phyloP scores from a whole-genome alignment of 1,140 invertebrate genomes.

The Oryzaephilus surinamensis region DNA sequence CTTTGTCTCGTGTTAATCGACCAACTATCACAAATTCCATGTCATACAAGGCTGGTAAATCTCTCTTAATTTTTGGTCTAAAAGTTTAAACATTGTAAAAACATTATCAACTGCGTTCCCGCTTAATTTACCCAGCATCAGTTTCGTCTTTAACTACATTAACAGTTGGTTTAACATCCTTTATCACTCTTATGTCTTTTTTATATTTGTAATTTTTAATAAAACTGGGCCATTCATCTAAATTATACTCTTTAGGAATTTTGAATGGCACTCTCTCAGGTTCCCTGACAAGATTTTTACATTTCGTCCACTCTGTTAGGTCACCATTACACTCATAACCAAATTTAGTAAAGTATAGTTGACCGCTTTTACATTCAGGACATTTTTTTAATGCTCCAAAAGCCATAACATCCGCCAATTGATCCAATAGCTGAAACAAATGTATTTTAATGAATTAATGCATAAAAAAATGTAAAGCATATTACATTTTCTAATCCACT shows the following conservation, averaged over 20 bases:
- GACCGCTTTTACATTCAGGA: constrained; percentile 64
- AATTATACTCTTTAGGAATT: constrained; percentile 57
- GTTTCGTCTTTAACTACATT: constrained; percentile 45
- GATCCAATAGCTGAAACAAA: constrained; percentile 58
- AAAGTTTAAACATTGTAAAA: constrained; percentile 15
- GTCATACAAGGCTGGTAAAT: constrained; percentile 58
- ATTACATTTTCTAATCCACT: too few species aligned
- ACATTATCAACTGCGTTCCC: too few species aligned
- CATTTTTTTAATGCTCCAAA: constrained; percentile 80
- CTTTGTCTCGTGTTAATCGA: constrained; percentile 46
- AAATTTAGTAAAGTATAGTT: constrained; percentile 59
- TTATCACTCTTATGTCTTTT: constrained; percentile 50
- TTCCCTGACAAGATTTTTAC: constrained; percentile 57
- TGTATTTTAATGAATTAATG: constrained; percentile 9
- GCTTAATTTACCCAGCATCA: constrained; percentile 25
- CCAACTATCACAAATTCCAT: constrained; percentile 71
- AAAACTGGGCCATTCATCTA: constrained; percentile 48
- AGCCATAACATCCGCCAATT: constrained; percentile 69
- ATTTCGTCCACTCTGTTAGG: constrained; percentile 86
- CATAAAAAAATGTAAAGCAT: constrained; percentile 9
- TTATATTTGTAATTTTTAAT: constrained; percentile 60
- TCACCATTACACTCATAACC: constrained; percentile 74
- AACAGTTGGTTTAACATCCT: constrained; percentile 42
- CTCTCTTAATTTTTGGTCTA: constrained; percentile 48
- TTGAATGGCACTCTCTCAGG: constrained; percentile 66